phyloP scores from a whole-genome alignment of 2,113 vertebrate species.

The Pristiophorus japonicus region DNA sequence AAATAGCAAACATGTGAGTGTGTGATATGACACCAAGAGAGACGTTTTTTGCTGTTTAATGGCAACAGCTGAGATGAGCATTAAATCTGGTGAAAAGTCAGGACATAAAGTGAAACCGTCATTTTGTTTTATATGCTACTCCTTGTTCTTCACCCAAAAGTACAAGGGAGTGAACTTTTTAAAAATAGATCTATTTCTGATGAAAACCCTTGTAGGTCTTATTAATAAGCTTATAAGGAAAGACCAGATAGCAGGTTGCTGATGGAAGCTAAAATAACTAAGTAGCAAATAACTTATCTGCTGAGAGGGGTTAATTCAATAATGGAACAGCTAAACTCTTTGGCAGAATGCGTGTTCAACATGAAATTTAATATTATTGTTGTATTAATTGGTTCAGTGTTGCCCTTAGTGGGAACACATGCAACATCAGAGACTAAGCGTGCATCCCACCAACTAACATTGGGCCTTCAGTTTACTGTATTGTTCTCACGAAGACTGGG shows the following conservation, averaged over 20 bases:
- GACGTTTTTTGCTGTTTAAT: not conserved
- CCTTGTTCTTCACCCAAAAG: not conserved
- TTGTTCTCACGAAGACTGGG: no score
- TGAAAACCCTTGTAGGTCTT: not conserved
- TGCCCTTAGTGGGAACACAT: not conserved
- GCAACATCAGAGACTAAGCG: not conserved
- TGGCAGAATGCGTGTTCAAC: not conserved
- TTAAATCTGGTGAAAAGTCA: not conserved
- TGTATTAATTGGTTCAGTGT: not conserved
- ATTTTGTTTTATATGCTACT: not conserved
- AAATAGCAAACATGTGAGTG: not conserved
- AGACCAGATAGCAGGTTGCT: not conserved
- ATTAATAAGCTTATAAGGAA: not conserved
- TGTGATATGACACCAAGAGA: not conserved
- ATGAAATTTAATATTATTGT: not conserved
- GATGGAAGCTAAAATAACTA: not conserved
- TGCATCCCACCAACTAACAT: not conserved
- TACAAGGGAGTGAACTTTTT: not conserved
- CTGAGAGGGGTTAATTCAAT: not conserved
- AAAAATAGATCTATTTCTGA: not conserved
- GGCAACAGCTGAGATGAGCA: not conserved
- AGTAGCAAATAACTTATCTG: not conserved
- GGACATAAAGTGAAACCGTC: not conserved
- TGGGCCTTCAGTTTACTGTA: not conserved
- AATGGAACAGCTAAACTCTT: not conserved